Evolutionary conservation across 2,797 vertebrate genomes (phyloP).

Genomic region (Ctenochaetus hawaiiensis): DNA sequence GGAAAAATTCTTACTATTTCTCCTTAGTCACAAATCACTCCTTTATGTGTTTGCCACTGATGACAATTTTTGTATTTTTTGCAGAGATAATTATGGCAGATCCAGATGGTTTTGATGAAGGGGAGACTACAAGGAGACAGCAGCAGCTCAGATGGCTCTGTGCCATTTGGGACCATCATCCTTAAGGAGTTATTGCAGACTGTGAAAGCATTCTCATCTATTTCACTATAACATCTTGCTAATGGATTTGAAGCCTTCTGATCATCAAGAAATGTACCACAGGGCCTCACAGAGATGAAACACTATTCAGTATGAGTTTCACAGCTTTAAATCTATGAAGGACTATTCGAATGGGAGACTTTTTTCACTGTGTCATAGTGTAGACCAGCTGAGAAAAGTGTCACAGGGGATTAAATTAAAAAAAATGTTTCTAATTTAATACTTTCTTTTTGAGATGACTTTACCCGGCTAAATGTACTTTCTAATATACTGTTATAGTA

Average conservation of each 20-base stretch:
- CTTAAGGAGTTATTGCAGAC: constrained; percentile 34
- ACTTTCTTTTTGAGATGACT: too few species aligned
- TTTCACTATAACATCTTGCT: constrained; percentile 39
- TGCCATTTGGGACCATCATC: constrained; percentile 57
- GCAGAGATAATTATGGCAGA: constrained; percentile 18
- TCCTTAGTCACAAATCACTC: not conserved
- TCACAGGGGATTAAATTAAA: not conserved
- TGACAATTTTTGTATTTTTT: too few species aligned
- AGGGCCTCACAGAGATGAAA: not conserved
- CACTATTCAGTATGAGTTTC: constrained; percentile 28
- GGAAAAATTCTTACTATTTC: not conserved
- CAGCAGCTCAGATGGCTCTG: constrained; percentile 38
- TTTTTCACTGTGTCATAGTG: constrained; percentile 1
- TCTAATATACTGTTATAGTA: too few species aligned
- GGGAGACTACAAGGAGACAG: constrained; percentile 29
- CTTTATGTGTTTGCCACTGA: too few species aligned
- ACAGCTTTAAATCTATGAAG: constrained; percentile 14
- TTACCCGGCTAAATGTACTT: too few species aligned
- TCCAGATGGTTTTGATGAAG: constrained; percentile 40
- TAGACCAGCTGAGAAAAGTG: not conserved
- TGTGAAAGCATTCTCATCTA: constrained; percentile 56
- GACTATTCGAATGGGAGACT: not conserved
- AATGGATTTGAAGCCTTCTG: constrained; percentile 45
- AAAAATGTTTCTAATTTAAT: too few species aligned
- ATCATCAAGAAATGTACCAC: constrained; percentile 38